Conservation (phyloP, 2,888 invertebrate species). For the Philopedon plagiatum region DNA sequence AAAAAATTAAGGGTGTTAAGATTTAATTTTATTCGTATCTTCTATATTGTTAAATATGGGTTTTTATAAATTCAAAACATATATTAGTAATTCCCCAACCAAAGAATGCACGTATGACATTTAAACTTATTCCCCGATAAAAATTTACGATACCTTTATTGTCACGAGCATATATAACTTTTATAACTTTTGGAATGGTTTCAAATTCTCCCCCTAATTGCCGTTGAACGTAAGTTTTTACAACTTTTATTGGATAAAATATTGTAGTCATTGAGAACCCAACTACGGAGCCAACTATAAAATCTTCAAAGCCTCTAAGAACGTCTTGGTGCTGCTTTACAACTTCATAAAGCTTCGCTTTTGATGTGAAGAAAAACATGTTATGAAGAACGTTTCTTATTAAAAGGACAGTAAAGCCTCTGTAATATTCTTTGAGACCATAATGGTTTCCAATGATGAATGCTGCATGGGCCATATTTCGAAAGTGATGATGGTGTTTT, state of each 20-base stretch:
- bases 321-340: background rate
- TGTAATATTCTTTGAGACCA: slow-evolving; percentile 47
- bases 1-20: too few relatives aligned
- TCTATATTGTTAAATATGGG: background rate
- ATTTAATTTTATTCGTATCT: too few relatives aligned
- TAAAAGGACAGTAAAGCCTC: slow-evolving; percentile 45
- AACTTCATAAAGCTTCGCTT: background rate
- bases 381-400: slow-evolving; percentile 38
- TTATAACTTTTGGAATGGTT: background rate
- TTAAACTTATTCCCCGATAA: slow-evolving; percentile 15
- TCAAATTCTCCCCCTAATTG: slow-evolving; percentile 18
- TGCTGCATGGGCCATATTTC: slow-evolving; percentile 45
- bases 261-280: background rate
- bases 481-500: slow-evolving; percentile 43
- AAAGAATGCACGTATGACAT: background rate
- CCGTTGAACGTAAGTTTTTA: slow-evolving; percentile 10
- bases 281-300: background rate
- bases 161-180: background rate
- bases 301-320: background rate
- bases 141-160: slow-evolving; percentile 2
- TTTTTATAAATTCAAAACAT: slow-evolving; percentile 22
- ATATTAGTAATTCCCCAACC: slow-evolving; percentile 25
- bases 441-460: slow-evolving; percentile 31
- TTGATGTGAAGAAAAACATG: slow-evolving; percentile 41
- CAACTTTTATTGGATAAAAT: slow-evolving; percentile 19